A percentile compares a stretch with the other conserved stretches of the same genome.
Conservation (phyloP, 1,140 invertebrate genomes). For the Nilaparvata lugens region DNA sequence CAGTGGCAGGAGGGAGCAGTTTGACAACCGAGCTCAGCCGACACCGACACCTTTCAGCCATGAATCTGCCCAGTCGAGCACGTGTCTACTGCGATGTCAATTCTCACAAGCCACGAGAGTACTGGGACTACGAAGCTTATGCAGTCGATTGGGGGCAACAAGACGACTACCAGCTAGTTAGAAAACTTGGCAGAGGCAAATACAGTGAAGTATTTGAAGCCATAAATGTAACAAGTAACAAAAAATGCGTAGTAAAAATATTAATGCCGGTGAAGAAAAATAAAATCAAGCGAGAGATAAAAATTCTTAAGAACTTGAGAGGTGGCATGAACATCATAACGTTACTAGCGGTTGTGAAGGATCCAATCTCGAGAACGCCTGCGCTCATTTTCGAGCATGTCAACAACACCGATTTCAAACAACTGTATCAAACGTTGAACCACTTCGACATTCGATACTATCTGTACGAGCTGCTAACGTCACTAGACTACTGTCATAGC, state of each 20-base stretch:
- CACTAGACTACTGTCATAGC: slow-evolving; percentile 98
- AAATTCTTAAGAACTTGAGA: slow-evolving; percentile 98
- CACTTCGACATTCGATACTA: slow-evolving; percentile 99
- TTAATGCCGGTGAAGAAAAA: slow-evolving; percentile 99
- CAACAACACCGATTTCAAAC: slow-evolving; percentile 99
- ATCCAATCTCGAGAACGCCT: slow-evolving; percentile 96
- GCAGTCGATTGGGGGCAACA: slow-evolving; percentile 97
- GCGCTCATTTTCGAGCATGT: slow-evolving; percentile 99
- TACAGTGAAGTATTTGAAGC: slow-evolving; percentile 99
- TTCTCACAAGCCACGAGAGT: slow-evolving; percentile 94
- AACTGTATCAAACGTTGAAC: slow-evolving; percentile 97
- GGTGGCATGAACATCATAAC: slow-evolving; percentile 99
- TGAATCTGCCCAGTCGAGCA: slow-evolving; percentile 91
- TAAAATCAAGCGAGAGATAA: slow-evolving; percentile 99
- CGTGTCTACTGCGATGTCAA: slow-evolving; percentile 97
- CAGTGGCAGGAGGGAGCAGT: neutral
- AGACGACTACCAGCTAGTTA: slow-evolving; percentile 98
- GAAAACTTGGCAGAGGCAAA: slow-evolving; percentile 97
- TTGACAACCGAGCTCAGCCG: neutral
- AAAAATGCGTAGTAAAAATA: slow-evolving; percentile 99
- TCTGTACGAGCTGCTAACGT: slow-evolving; percentile 85
- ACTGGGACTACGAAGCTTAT: slow-evolving; percentile 99
- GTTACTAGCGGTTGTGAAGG: slow-evolving; percentile 97
- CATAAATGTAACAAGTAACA: slow-evolving; percentile 96
- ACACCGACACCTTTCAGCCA: too few species aligned